These are phyloP conservation scores for Timandra comae DNA, from an alignment of 2,888 invertebrate genomes.

Conservation along the genomic window DNA sequence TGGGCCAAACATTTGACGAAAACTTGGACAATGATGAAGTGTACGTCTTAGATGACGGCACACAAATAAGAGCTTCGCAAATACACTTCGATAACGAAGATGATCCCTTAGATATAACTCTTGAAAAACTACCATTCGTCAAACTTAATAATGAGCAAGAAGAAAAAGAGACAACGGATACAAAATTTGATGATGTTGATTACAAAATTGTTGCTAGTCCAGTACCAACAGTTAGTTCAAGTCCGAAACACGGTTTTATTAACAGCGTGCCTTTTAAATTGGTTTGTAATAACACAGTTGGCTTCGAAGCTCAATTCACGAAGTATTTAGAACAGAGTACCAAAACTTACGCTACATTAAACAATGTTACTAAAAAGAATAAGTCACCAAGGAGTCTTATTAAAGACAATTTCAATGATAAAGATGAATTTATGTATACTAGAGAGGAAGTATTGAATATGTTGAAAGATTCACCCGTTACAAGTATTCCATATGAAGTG, in stretches of 20 bases:
- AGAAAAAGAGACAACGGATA: constrained; percentile 27
- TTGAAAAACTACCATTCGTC: constrained; percentile 59
- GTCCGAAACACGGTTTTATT: constrained; percentile 49
- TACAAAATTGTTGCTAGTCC: constrained; percentile 59
- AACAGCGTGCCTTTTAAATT: constrained; percentile 61
- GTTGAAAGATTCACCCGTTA: constrained; percentile 66
- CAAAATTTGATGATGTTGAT: constrained; percentile 33
- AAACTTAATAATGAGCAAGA: constrained; percentile 40
- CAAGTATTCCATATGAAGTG: constrained; percentile 49
- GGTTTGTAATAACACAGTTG: constrained; percentile 51
- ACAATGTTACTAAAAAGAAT: constrained; percentile 38
- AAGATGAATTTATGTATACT: constrained; percentile 45
- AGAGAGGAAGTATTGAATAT: constrained; percentile 63
- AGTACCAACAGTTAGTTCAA: constrained; percentile 36
- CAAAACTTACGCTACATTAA: constrained; percentile 48
- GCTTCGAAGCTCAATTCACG: constrained; percentile 59
- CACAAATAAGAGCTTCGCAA: constrained; percentile 65
- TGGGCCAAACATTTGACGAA: constrained; percentile 22
- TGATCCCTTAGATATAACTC: constrained; percentile 48
- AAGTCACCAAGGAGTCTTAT: constrained; percentile 53
- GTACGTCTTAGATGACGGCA: constrained; percentile 63
- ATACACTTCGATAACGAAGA: constrained; percentile 71
- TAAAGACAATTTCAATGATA: constrained; percentile 37
- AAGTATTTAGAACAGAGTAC: constrained; percentile 51
- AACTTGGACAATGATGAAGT: constrained; percentile 42